Evolutionary conservation across 2,113 vertebrate genomes (phyloP).

Genomic region (Nymphicus hollandicus): DNA sequence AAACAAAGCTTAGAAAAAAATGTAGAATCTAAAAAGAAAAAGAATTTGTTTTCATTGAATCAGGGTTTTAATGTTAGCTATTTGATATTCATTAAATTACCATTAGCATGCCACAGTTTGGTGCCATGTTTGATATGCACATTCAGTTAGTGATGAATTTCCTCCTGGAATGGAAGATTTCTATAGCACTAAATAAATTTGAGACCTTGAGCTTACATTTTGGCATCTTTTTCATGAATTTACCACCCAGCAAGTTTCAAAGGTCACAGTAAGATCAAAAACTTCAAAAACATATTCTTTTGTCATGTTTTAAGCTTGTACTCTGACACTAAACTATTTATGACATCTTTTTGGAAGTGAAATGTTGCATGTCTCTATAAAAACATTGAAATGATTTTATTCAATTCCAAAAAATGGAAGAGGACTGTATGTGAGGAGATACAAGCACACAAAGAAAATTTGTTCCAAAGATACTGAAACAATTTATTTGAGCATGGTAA

Average conservation of each 20-base stretch:
- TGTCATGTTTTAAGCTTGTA: neutral
- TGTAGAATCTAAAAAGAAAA: neutral
- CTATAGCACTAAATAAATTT: conserved; percentile 15
- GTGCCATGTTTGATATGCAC: neutral
- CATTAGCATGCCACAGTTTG: neutral
- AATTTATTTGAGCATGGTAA: neutral
- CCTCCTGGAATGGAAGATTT: neutral
- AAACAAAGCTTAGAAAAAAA: conserved; percentile 5
- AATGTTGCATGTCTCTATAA: conserved; percentile 29
- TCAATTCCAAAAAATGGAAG: neutral
- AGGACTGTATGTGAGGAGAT: neutral
- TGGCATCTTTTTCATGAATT: conserved; percentile 23
- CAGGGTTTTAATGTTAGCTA: neutral
- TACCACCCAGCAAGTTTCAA: conserved; percentile 17
- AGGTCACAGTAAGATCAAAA: conserved; percentile 2
- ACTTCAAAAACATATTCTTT: conserved; percentile 9
- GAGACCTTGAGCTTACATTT: neutral
- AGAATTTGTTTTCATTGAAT: neutral
- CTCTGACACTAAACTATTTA: conserved; percentile 20
- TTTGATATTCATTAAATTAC: neutral
- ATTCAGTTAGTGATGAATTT: neutral
- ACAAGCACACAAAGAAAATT: neutral
- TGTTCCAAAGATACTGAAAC: neutral
- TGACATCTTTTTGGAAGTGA: conserved; percentile 2
- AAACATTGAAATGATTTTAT: neutral